Evolutionary conservation across 2,888 invertebrate genomes (phyloP).

Genomic region (Eristalis pertinax): DNA sequence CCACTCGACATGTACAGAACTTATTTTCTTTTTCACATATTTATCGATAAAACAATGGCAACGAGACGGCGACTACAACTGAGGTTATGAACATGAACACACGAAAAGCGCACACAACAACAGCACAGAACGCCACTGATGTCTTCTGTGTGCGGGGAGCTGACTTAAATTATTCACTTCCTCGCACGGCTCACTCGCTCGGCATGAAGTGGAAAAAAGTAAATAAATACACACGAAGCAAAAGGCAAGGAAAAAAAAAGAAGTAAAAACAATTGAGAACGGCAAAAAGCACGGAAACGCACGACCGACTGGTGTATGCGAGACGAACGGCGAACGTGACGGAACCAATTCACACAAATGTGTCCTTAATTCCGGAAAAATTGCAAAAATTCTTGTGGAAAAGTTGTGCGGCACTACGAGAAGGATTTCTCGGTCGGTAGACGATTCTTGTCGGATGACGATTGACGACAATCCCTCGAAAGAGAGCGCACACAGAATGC

Average conservation of each 20-base stretch:
- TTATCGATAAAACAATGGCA: slow-evolving; percentile 60
- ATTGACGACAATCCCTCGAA: slow-evolving; percentile 52
- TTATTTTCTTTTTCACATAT: background rate
- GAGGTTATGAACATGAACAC: slow-evolving; percentile 10
- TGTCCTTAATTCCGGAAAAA: slow-evolving; percentile 56
- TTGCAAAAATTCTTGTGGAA: slow-evolving; percentile 13
- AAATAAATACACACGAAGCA: slow-evolving; percentile 26
- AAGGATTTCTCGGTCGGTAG: slow-evolving; percentile 3
- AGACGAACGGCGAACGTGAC: slow-evolving; percentile 10
- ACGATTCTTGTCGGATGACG: slow-evolving; percentile 44
- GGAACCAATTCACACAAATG: slow-evolving; percentile 29
- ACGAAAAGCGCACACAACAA: slow-evolving; percentile 27
- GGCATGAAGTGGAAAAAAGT: slow-evolving; percentile 21
- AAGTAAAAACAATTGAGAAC: slow-evolving; percentile 14
- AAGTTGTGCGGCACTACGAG: background rate
- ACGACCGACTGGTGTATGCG: slow-evolving; percentile 31
- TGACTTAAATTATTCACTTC: slow-evolving; percentile 53
- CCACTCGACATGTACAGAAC: background rate
- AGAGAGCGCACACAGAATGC: slow-evolving; percentile 10
- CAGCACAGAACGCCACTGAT: slow-evolving; percentile 16
- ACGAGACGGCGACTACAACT: slow-evolving; percentile 2
- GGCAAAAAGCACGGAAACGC: slow-evolving; percentile 22
- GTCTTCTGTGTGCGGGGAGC: slow-evolving; percentile 1
- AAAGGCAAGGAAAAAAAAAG: background rate
- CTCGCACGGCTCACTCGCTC: slow-evolving; percentile 25